A percentile compares a stretch with the other conserved stretches of the same genome.
These are phyloP conservation scores for Micromys minutus DNA, from an alignment of 2,113 vertebrate species.

Conservation along the genomic window DNA sequence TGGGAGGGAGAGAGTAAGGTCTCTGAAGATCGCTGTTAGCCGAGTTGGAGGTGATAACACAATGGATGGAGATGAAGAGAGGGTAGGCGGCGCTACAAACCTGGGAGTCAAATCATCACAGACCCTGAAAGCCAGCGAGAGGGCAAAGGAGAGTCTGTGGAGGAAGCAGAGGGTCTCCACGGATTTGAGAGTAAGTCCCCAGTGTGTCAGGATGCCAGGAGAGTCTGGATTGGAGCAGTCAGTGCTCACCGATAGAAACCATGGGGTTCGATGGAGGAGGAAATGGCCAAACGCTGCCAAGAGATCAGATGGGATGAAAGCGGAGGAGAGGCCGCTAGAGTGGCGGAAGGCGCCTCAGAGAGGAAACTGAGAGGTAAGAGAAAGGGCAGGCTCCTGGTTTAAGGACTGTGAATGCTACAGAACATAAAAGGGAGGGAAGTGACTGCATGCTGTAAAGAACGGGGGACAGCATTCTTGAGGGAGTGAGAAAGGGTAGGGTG, in stretches of 20 bases:
- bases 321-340: neutral
- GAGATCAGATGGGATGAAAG: neutral
- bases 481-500: neutral
- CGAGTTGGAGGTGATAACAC: neutral
- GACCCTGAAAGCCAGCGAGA: neutral
- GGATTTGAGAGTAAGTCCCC: neutral
- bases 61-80: neutral
- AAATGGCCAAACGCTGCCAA: neutral
- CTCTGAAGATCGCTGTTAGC: neutral
- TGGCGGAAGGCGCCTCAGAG: neutral
- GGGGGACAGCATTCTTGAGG: neutral
- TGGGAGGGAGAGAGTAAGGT: neutral
- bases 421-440: neutral
- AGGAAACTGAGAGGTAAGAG: neutral
- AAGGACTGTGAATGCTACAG: neutral
- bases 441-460: neutral
- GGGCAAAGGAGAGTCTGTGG: fast-evolving
- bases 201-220: neutral
- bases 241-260: too few relatives aligned
- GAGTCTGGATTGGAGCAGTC: neutral
- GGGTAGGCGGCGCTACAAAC: too few relatives aligned
- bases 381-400: neutral
- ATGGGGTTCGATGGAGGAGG: too few relatives aligned
- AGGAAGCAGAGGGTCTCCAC: neutral
- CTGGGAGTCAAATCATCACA: neutral